Base-by-base conservation (phyloP, 2,888 invertebrate genomes). In the Athrips mouffetella region DNA sequence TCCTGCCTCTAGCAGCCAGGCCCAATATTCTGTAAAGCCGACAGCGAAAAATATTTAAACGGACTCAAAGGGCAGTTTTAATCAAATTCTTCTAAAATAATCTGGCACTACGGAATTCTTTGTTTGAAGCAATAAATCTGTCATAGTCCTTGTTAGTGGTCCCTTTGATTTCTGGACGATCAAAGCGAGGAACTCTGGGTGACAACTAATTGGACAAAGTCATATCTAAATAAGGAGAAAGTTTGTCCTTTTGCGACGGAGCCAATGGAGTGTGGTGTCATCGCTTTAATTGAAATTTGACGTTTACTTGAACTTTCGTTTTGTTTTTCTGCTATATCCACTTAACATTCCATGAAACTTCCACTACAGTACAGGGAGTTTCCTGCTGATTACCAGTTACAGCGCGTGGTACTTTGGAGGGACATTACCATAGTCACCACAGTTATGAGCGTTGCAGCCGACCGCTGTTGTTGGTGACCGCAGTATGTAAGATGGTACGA, bases 111-210 rank as follows among this genome's bases (percentile, higher is more conserved):
- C 62, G 65, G 63, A 71, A 70, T 77, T 79, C 76, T 76, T 76
- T 64, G 73, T 73, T 65, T 70, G 65, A 41, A 29, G 48, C 59
- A 63, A 83, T 87, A 87, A 85, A 87, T 84, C 83, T 82, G 83
- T 83, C 85, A 73, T 76, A 75, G 71, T 64, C 67, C 79, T 80
- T 79, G 83, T 84, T 82, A 84, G 76, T 64, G 67, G 69, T 62
- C 61, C 66, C 75, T 80, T 84, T 85, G 80, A 80, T 81, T 79
- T 80, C 69, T 65, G 64, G 58, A 57, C 65, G 76, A 84, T 84
- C 86, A 87, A 87, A 86, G 87, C 84, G 67, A 69, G 64, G 60
- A 62, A 73, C 76, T 68, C 64, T 65, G 68, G 73, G 77, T 74
- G 78, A 45, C 45, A 79, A 76, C 78, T 84, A 84, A 85, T 82